These are phyloP conservation scores for Tyria jacobaeae DNA, from an alignment of 2,888 invertebrate genomes.

Conservation along the genomic window DNA sequence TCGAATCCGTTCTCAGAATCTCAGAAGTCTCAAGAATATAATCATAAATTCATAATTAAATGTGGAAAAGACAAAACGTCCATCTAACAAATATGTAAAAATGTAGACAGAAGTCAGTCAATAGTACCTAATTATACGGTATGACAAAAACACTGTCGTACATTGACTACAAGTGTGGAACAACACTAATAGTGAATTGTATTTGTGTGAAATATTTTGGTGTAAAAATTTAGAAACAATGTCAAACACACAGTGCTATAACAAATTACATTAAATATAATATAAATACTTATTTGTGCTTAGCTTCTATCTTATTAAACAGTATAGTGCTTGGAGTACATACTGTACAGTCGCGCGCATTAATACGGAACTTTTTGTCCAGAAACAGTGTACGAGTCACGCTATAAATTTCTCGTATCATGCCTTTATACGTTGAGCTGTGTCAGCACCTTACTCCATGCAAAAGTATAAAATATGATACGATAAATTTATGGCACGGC, in stretches of 20 bases:
- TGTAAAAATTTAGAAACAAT: not conserved
- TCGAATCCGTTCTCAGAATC: too few relatives aligned
- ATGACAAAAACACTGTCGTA: too few relatives aligned
- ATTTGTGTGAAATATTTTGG: not conserved
- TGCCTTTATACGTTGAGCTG: too few relatives aligned
- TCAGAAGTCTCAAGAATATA: too few relatives aligned
- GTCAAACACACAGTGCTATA: not conserved
- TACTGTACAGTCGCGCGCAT: not conserved
- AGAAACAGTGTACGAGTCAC: too few relatives aligned
- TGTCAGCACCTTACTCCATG: too few relatives aligned
- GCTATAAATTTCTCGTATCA: too few relatives aligned
- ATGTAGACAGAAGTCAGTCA: not conserved
- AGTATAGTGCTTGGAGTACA: not conserved
- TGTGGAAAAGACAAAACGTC: too few relatives aligned
- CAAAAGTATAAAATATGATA: too few relatives aligned
- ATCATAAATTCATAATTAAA: too few relatives aligned
- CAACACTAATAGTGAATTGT: not conserved
- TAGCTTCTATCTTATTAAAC: not conserved
- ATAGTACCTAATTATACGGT: not conserved
- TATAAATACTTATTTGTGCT: conserved; percentile 1
- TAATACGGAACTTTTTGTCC: not conserved
- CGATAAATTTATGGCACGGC: too few relatives aligned
- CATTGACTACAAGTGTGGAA: not conserved
- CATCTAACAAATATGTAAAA: too few relatives aligned
- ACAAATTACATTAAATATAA: not conserved